Conservation (phyloP, 2,888 invertebrate genomes). For the Tuta absoluta region DNA sequence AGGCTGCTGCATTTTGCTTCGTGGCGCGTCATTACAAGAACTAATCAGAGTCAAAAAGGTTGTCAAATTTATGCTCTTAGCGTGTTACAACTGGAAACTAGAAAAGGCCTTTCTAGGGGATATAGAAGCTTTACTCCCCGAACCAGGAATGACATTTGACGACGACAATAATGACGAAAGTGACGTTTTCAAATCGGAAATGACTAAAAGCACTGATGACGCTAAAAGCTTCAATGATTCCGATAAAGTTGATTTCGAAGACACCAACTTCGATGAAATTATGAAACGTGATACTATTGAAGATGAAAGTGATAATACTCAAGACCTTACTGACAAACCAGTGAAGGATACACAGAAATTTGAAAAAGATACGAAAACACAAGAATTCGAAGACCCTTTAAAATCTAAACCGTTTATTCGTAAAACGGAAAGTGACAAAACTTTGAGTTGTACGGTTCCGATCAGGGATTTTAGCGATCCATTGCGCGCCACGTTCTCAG, state of each 20-base stretch:
- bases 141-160: constrained; percentile 67
- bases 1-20: constrained; percentile 92
- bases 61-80: constrained; percentile 89
- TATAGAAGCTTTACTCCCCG: constrained; percentile 82
- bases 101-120: constrained; percentile 96
- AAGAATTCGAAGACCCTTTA: constrained; percentile 48
- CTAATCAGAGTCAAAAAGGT: constrained; percentile 91
- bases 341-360: constrained; percentile 6
- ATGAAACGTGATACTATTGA: constrained; percentile 17
- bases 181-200: constrained; percentile 42
- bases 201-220: constrained; percentile 28
- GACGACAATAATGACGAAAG: constrained; percentile 49
- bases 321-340: neutral
- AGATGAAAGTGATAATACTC: neutral
- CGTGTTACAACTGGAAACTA: constrained; percentile 94
- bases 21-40: constrained; percentile 88
- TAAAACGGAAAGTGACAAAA: constrained; percentile 67
- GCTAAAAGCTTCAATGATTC: constrained; percentile 34
- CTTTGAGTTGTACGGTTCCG: constrained; percentile 73
- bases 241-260: constrained; percentile 27
- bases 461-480: constrained; percentile 93
- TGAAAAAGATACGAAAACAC: constrained; percentile 7
- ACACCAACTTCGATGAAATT: constrained; percentile 22
- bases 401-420: constrained; percentile 52
- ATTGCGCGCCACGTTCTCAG: constrained; percentile 79